Evolutionary conservation across 2,888 invertebrate genomes (phyloP).

Genomic region (Drosophila picticornis): DNA sequence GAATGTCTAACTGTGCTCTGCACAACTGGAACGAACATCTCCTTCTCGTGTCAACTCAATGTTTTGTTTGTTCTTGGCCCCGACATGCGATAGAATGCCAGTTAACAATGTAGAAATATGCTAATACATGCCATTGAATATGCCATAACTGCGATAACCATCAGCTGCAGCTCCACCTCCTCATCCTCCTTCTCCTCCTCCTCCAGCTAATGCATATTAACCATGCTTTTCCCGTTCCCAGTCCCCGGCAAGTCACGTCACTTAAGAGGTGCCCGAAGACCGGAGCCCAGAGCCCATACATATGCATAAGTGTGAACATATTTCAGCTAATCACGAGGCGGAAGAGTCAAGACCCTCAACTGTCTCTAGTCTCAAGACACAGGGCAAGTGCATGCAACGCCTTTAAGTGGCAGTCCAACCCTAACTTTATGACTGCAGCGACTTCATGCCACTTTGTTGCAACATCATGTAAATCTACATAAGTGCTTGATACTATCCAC

Average conservation of each 20-base stretch:
- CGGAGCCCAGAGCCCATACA: constrained; percentile 46
- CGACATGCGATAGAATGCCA: constrained; percentile 50
- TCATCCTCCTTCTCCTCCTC: background rate
- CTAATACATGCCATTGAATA: constrained; percentile 55
- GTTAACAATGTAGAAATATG: constrained; percentile 75
- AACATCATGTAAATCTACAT: constrained; percentile 44
- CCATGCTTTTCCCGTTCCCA: constrained; percentile 11
- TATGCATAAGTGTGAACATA: constrained; percentile 59
- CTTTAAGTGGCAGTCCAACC: constrained; percentile 7
- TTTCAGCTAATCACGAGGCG: constrained; percentile 48
- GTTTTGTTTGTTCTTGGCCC: constrained; percentile 56
- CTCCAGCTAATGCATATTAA: constrained; percentile 60
- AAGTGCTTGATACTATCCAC: constrained; percentile 19
- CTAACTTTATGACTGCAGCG: constrained; percentile 1
- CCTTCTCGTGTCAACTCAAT: constrained; percentile 49
- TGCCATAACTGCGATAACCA: constrained; percentile 71
- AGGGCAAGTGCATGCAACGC: constrained; percentile 2
- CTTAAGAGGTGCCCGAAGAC: background rate
- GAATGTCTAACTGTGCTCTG: constrained; percentile 51
- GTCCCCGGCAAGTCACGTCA: constrained; percentile 4
- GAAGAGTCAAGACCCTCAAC: constrained; percentile 22
- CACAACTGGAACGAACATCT: constrained; percentile 40
- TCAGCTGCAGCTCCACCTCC: background rate
- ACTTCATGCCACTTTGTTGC: constrained; percentile 10
- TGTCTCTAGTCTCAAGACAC: constrained; percentile 5